Evolutionary conservation across 2,113 vertebrate genomes (phyloP).

Genomic region (Marcusenius ussheri): DNA sequence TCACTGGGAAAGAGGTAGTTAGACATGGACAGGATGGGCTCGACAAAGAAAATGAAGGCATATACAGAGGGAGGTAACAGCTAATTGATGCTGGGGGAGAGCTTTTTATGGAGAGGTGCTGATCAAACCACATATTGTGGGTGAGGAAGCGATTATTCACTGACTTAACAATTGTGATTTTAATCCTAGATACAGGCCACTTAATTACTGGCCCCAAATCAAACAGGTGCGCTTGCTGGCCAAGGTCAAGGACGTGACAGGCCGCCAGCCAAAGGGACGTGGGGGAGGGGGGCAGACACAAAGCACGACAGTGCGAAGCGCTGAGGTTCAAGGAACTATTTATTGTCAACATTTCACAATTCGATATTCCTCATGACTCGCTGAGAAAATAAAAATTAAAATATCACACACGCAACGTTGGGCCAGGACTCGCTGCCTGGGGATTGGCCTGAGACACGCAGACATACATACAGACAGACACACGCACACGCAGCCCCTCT

Average conservation of each 20-base stretch:
- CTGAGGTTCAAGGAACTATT: constrained; percentile 15
- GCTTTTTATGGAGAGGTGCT: background rate
- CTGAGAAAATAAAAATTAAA: constrained; percentile 40
- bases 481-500: constrained; percentile 10
- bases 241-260: background rate
- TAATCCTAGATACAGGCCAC: background rate
- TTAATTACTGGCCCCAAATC: background rate
- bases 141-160: background rate
- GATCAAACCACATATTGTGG: background rate
- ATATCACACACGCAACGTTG: constrained; percentile 34
- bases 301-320: background rate
- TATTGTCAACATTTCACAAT: constrained; percentile 48
- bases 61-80: background rate
- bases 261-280: constrained; percentile 22
- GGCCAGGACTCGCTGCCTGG: background rate
- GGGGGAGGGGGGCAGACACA: background rate
- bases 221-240: background rate
- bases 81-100: background rate
- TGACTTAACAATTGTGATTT: background rate
- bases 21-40: constrained; percentile 3
- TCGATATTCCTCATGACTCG: constrained; percentile 47
- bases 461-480: constrained; percentile 41
- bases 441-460: constrained; percentile 29
- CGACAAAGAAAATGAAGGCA: constrained; percentile 19
- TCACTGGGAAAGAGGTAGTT: constrained; percentile 30